Evolutionary conservation across 2,888 invertebrate species (phyloP).

Genomic region (Drosophila prostipennis): DNA sequence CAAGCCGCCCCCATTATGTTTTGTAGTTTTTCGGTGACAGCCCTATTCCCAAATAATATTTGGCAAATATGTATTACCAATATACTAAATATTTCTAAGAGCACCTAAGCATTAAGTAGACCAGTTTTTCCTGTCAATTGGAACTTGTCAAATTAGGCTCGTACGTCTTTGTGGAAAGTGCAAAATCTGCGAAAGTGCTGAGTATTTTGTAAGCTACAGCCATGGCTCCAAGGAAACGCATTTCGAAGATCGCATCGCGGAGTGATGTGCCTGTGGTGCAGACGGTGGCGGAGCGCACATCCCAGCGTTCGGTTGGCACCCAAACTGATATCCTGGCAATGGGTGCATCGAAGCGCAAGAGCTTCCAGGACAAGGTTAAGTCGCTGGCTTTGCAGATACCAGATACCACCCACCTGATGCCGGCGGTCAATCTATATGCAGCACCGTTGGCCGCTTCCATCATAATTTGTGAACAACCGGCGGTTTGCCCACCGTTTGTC

Average conservation of each 20-base stretch:
- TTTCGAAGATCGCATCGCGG: conserved; percentile 6
- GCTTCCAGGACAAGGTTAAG: not conserved
- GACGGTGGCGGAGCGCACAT: not conserved
- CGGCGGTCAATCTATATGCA: not conserved
- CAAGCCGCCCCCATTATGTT: no score
- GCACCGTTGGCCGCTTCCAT: not conserved
- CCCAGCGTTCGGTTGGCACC: not conserved
- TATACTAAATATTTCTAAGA: no score
- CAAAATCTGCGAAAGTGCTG: not conserved
- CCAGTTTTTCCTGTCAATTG: not conserved
- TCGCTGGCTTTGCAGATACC: not conserved
- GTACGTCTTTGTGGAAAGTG: not conserved
- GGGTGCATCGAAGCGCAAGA: not conserved
- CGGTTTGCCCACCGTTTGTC: no score
- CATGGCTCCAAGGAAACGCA: conserved; percentile 16
- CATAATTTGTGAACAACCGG: no score
- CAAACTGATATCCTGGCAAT: not conserved
- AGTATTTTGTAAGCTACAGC: not conserved
- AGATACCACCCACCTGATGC: not conserved
- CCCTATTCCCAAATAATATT: no score
- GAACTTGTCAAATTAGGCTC: not conserved
- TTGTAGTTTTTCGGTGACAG: no score
- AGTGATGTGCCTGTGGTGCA: not conserved
- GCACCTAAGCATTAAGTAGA: not conserved
- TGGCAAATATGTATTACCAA: no score